A percentile compares a stretch with the other conserved stretches of the same genome.
These are phyloP conservation scores for Diglossa cyanea DNA, from an alignment of 2,797 vertebrate species.

Conservation along the genomic window DNA sequence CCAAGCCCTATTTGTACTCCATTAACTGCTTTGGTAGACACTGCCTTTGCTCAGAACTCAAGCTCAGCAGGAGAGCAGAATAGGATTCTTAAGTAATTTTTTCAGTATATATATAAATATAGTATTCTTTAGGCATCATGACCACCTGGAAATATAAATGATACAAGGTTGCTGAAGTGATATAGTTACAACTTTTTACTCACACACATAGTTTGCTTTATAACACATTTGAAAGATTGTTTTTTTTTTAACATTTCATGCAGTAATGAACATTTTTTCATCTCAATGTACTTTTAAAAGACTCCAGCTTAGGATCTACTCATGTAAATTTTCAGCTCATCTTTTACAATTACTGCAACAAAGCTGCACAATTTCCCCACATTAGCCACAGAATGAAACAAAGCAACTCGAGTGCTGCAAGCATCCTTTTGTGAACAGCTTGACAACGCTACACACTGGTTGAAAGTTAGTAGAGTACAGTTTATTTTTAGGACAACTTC, in stretches of 20 bases:
- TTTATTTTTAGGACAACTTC: conserved; percentile 40
- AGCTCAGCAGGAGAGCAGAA: background rate
- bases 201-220: background rate
- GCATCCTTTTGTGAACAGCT: background rate
- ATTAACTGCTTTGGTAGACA: background rate
- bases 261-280: background rate
- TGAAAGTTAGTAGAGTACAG: background rate
- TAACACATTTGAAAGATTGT: background rate
- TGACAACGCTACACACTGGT: background rate
- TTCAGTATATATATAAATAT: background rate
- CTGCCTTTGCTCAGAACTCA: background rate
- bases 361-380: background rate
- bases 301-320: background rate
- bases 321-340: background rate
- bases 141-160: background rate
- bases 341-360: background rate
- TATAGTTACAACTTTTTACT: background rate
- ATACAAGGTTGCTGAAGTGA: background rate
- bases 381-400: background rate
- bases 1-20: background rate
- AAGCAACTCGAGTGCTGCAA: background rate
- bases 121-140: background rate
- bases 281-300: background rate
- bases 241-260: background rate
- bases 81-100: background rate